These are phyloP conservation scores for Aradophagus sp. DNA, from an alignment of 1,140 invertebrate genomes.

Conservation along the genomic window DNA sequence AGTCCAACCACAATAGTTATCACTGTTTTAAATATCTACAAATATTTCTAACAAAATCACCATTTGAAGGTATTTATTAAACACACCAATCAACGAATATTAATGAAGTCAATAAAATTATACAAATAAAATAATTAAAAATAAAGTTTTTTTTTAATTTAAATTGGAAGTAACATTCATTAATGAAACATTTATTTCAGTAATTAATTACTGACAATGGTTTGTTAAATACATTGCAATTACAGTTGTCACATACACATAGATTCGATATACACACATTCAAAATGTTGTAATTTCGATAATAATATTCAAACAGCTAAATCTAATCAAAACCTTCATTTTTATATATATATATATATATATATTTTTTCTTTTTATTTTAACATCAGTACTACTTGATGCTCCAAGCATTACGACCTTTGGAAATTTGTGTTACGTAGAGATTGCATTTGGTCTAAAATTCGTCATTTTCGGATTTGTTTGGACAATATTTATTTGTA, in stretches of 20 bases:
- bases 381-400: slow-evolving; percentile 27
- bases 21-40: too few relatives aligned
- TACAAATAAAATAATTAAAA: neutral
- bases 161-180: slow-evolving; percentile 8
- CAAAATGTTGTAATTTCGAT: slow-evolving; percentile 27
- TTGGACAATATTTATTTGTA: too few relatives aligned
- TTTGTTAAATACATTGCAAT: slow-evolving; percentile 58
- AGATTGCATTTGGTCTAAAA: too few relatives aligned
- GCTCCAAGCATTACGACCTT: slow-evolving; percentile 41
- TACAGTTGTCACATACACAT: slow-evolving; percentile 62
- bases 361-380: too few relatives aligned
- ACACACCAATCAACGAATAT: too few relatives aligned
- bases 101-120: too few relatives aligned
- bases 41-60: too few relatives aligned
- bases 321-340: slow-evolving; percentile 39
- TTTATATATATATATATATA: too few relatives aligned
- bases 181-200: slow-evolving; percentile 44
- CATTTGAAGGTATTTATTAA: too few relatives aligned
- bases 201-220: slow-evolving; percentile 39
- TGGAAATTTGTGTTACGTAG: slow-evolving; percentile 20
- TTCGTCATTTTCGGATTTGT: too few relatives aligned
- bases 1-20: too few relatives aligned
- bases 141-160: neutral
- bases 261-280: slow-evolving; percentile 60
- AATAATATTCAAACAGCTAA: slow-evolving; percentile 28